Base-by-base conservation (phyloP, 2,888 invertebrate genomes). In the Argynnis bischoffii region DNA sequence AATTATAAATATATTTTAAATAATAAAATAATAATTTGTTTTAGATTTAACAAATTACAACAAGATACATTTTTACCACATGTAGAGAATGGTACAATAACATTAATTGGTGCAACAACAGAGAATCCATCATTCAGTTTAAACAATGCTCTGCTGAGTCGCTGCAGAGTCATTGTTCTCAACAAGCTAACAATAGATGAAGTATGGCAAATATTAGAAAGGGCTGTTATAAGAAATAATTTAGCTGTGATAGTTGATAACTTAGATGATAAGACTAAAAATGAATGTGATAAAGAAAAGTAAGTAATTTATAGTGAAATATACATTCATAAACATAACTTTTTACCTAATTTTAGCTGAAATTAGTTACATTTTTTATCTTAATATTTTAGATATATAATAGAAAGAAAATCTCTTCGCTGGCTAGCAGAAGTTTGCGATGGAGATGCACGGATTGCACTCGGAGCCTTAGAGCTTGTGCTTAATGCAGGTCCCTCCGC, bases 81-180 rank as follows among this genome's bases (percentile, higher is more conserved):
- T 83, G 95, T 97, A 16, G 97, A 97, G 84, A 95, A 94, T 83
- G 97, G 97, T 0, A 95, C 95, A 35, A 95, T 97, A 50, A 95
- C 94, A 55, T 86, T 97, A 69, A 94, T 97, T 68, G 97, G 97
- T 41, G 97, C 97, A 0, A 97, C 97, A 0, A 97, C 97, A 51
- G 97, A 97, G 84, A 97, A 97, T 85, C 97, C 97, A n/a, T 97
- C 97, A 0, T 97, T 97, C 82, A 95, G 95, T 78, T 93, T 97
- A 60, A 97, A 97, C 85, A 95, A 95, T 74, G 97, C 97, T 0
- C 85, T 97, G 47, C 88, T 97, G 13, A 97, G 96, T 82, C 93
- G 97, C 31, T 97, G 97, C 79, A 93, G 95, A 72, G 96, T 97
- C 2, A 94, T 97, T 70, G 94, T 96, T 1, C 86, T 96, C 82